Conservation (phyloP, 2,888 invertebrate genomes). For the Hylaea fasciaria region DNA sequence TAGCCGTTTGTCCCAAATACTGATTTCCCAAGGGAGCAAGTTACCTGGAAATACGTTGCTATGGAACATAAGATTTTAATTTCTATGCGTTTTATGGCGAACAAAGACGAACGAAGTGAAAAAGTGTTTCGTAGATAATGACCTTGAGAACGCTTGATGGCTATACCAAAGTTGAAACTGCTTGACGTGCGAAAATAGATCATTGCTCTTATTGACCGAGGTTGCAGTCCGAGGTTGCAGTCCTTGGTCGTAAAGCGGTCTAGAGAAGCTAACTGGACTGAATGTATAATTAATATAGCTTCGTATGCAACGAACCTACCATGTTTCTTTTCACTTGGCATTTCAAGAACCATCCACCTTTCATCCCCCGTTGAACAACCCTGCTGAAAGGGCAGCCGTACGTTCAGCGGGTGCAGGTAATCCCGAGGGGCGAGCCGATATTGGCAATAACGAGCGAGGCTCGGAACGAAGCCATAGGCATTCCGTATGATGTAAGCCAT, state of each 20-base stretch:
- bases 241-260: too few relatives aligned
- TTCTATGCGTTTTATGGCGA: background rate
- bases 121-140: background rate
- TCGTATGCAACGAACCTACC: too few relatives aligned
- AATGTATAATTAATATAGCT: too few relatives aligned
- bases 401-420: constrained; percentile 38
- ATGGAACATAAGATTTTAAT: background rate
- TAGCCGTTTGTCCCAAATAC: constrained; percentile 4
- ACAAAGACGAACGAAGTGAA: background rate
- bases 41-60: constrained; percentile 5
- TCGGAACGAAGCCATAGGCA: constrained; percentile 37
- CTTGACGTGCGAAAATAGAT: too few relatives aligned
- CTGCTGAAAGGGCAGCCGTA: constrained; percentile 14
- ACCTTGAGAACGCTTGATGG: too few relatives aligned
- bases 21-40: constrained; percentile 10
- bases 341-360: background rate
- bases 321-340: background rate
- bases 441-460: constrained; percentile 53
- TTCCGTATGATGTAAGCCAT: constrained; percentile 20
- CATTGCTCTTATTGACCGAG: too few relatives aligned
- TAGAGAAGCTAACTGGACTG: too few relatives aligned
- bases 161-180: too few relatives aligned
- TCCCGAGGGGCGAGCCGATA: constrained; percentile 48
- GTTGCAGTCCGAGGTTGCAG: too few relatives aligned
- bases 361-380: background rate